Conservation (phyloP, 2,113 vertebrate species). For the Symphodus melops region DNA sequence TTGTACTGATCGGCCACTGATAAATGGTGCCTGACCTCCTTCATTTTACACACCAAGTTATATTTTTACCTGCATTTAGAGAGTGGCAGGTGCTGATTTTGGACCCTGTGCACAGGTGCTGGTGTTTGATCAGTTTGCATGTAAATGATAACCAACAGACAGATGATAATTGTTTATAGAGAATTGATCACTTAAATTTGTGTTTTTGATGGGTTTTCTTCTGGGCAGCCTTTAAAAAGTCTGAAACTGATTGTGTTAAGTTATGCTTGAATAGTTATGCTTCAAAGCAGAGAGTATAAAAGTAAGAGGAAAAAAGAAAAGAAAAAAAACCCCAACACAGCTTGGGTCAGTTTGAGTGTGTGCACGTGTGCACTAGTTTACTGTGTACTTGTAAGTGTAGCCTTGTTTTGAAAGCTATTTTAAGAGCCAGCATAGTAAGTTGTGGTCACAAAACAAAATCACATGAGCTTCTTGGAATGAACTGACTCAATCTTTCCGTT, state of each 20-base stretch:
- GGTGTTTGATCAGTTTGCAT: neutral
- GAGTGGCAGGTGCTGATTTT: too few species aligned
- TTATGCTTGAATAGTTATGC: neutral
- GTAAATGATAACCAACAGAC: too few species aligned
- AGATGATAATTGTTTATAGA: too few species aligned
- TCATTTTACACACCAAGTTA: too few species aligned
- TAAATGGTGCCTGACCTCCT: too few species aligned
- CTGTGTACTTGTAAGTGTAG: slow-evolving; percentile 46
- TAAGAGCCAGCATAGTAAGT: slow-evolving; percentile 67
- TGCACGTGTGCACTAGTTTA: neutral
- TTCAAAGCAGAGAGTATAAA: slow-evolving; percentile 10
- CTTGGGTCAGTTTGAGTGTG: slow-evolving; percentile 9
- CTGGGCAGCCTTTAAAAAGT: too few species aligned
- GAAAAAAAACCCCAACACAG: slow-evolving; percentile 26
- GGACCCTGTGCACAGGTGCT: neutral
- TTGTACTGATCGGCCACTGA: too few species aligned
- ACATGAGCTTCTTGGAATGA: slow-evolving; percentile 65
- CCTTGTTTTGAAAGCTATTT: slow-evolving; percentile 72
- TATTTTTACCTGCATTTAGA: too few species aligned
- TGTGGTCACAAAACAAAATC: slow-evolving; percentile 75
- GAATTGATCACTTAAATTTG: too few species aligned
- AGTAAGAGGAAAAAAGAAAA: neutral
- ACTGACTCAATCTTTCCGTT: slow-evolving; percentile 68
- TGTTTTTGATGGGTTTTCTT: too few species aligned
- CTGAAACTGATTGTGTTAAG: too few species aligned